Percentiles rank a stretch among this genome's conserved stretches.
These are phyloP conservation scores for Phrynocephalus guinanensis DNA, from an alignment of 2,797 vertebrate genomes.

Conservation along the genomic window DNA sequence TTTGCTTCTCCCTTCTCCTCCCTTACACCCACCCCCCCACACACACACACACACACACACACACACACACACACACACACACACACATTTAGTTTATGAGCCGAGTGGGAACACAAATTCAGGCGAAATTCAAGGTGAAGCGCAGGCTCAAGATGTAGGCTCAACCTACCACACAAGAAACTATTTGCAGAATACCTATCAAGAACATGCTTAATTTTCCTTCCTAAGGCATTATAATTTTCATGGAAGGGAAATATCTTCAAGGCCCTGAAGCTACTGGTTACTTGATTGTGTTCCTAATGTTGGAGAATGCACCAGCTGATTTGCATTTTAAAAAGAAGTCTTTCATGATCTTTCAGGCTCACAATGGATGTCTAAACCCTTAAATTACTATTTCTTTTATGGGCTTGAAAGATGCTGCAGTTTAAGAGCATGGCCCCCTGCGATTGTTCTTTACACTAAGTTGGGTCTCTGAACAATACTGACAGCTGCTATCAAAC, in stretches of 20 bases:
- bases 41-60: not conserved
- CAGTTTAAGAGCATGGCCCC: conserved; percentile 79
- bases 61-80: not conserved
- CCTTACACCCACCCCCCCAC: not conserved
- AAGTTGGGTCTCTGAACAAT: conserved; percentile 89
- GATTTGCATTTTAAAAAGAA: conserved; percentile 77
- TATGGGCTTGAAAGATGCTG: conserved; percentile 82
- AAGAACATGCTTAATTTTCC: conserved; percentile 41
- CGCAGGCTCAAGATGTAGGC: not conserved
- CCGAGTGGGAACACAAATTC: conserved; percentile 8
- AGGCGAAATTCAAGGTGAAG: conserved; percentile 5
- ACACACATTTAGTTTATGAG: not conserved
- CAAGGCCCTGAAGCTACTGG: conserved; percentile 22
- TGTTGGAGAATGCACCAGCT: conserved; percentile 59
- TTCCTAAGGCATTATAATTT: conserved; percentile 26
- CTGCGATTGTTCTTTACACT: conserved; percentile 79
- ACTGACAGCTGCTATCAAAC: conserved; percentile 92
- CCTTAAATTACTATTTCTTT: conserved; percentile 81
- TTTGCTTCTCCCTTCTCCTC: not conserved
- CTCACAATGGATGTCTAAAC: conserved; percentile 80
- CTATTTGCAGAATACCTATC: not conserved
- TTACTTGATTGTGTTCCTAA: conserved; percentile 55
- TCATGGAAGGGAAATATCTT: conserved; percentile 48
- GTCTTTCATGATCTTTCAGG: conserved; percentile 76
- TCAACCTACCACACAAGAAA: conserved; percentile 15